Evolutionary conservation across 2,888 invertebrate species (phyloP).

Genomic region (Bellardia pandia): DNA sequence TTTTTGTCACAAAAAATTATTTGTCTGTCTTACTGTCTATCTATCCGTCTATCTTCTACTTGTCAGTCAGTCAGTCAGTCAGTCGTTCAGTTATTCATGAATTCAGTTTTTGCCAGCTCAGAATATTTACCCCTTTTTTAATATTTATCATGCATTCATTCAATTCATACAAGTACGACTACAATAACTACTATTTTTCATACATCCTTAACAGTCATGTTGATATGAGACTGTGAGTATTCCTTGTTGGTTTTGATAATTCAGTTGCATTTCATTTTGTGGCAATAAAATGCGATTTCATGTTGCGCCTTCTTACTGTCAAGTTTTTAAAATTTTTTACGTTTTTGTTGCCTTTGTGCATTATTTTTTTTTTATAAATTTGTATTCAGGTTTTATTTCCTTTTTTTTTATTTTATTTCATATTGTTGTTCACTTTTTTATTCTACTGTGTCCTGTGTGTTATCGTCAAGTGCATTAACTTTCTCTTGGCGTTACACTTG

Average conservation of each 20-base stretch:
- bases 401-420: slow-evolving; percentile 36
- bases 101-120: slow-evolving; percentile 19
- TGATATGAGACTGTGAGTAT: slow-evolving; percentile 60
- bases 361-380: background rate
- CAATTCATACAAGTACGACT: slow-evolving; percentile 36
- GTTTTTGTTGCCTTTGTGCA: slow-evolving; percentile 13
- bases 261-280: slow-evolving; percentile 72
- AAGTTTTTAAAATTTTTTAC: slow-evolving; percentile 45
- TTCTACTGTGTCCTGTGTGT: slow-evolving; percentile 50
- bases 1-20: slow-evolving; percentile 51
- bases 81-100: slow-evolving; percentile 66
- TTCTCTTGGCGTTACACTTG: slow-evolving; percentile 20
- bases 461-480: slow-evolving; percentile 58
- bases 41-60: slow-evolving; percentile 50
- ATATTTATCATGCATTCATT: slow-evolving; percentile 43
- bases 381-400: slow-evolving; percentile 3
- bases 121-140: slow-evolving; percentile 55
- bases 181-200: slow-evolving; percentile 62
- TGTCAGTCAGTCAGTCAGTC: slow-evolving; percentile 61
- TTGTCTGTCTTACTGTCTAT: slow-evolving; percentile 50
- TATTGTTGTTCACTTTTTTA: slow-evolving; percentile 62
- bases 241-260: slow-evolving; percentile 72
- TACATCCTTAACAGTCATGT: slow-evolving; percentile 67
- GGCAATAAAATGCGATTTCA: slow-evolving; percentile 72
- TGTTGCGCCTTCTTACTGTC: slow-evolving; percentile 70